Conservation (phyloP, 2,888 invertebrate genomes). For the Petrolisthes cinctipes region DNA sequence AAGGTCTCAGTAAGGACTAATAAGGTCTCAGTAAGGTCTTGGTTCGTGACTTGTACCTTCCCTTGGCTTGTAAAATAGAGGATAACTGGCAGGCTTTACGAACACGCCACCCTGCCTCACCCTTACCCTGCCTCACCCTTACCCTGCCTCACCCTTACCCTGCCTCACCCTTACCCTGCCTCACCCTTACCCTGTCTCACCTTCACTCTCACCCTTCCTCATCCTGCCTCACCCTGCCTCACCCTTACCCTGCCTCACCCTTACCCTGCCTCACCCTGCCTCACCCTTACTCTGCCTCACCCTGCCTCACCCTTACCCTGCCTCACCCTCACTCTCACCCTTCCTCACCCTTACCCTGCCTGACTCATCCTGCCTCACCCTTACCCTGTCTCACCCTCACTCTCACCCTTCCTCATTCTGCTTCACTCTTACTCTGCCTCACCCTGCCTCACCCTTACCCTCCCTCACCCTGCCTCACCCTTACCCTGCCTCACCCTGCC, state of each 20-base stretch:
- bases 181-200: background rate
- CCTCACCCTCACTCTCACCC: background rate
- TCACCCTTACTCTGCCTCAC: background rate
- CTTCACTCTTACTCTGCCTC: background rate
- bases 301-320: background rate
- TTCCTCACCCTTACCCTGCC: background rate
- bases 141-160: background rate
- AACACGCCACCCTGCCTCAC: background rate
- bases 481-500: background rate
- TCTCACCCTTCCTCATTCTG: background rate
- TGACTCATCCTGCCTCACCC: background rate
- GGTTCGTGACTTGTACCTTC: no score
- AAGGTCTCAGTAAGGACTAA: no score
- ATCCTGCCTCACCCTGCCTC: background rate
- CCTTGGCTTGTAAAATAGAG: background rate
- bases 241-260: background rate
- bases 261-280: constrained; percentile 6
- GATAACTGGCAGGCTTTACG: background rate
- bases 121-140: background rate
- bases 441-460: background rate
- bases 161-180: background rate
- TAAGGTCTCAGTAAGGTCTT: no score
- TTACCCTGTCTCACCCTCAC: background rate
- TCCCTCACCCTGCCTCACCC: background rate
- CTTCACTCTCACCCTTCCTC: background rate